Evolutionary conservation across 2,888 invertebrate genomes (phyloP).

Genomic region (Synanthedon tipuliformis): DNA sequence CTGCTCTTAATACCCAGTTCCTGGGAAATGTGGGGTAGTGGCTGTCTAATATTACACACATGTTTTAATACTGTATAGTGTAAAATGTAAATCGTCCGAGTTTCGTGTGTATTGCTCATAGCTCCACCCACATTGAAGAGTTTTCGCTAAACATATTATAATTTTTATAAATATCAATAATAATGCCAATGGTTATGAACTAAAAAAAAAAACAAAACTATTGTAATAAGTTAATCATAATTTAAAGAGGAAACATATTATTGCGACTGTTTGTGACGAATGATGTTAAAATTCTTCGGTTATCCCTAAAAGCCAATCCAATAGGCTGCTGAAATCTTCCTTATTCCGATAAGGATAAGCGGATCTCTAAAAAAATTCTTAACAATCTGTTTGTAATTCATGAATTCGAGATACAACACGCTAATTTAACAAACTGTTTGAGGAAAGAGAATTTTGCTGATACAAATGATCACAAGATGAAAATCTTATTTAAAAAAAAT

Average conservation of each 20-base stretch:
- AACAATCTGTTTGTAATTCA: conserved; percentile 39
- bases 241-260: too few relatives aligned
- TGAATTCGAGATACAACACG: conserved; percentile 39
- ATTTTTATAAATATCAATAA: too few relatives aligned
- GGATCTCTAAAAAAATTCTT: conserved; percentile 29
- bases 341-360: conserved; percentile 22
- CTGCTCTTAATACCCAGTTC: conserved; percentile 56
- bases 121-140: too few relatives aligned
- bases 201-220: too few relatives aligned
- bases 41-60: conserved; percentile 1
- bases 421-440: conserved; percentile 30
- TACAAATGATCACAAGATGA: conserved; percentile 27
- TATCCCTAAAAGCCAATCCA: conserved; percentile 16
- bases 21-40: conserved; percentile 34
- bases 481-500: too few relatives aligned
- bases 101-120: neutral
- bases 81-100: neutral
- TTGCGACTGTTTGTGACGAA: too few relatives aligned
- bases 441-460: conserved; percentile 31
- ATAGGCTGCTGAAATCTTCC: conserved; percentile 17
- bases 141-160: too few relatives aligned
- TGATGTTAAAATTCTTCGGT: conserved; percentile 2
- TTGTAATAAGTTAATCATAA: too few relatives aligned
- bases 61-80: neutral
- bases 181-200: too few relatives aligned